Percentiles rank a stretch among this genome's conserved stretches.
Evolutionary conservation across 2,113 vertebrate species (phyloP).

Genomic region (Sapayoa aenigma): DNA sequence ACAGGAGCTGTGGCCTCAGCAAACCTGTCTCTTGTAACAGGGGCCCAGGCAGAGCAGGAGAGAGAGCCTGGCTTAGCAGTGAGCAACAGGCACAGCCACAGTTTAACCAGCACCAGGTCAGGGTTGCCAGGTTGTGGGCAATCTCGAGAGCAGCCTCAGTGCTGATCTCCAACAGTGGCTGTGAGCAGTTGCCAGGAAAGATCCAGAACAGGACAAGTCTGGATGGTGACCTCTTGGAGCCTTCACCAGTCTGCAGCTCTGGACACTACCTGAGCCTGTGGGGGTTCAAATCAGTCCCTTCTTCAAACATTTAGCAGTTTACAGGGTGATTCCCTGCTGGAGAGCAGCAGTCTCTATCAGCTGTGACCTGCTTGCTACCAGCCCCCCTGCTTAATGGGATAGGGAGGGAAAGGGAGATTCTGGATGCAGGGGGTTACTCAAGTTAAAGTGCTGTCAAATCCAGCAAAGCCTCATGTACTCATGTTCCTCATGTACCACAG

Average conservation of each 20-base stretch:
- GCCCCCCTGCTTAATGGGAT: neutral
- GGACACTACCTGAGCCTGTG: neutral
- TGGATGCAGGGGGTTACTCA: neutral
- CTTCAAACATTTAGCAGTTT: neutral
- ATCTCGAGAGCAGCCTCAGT: neutral
- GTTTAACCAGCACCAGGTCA: neutral
- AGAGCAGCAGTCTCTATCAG: neutral
- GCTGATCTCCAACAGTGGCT: neutral
- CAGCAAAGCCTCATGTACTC: neutral
- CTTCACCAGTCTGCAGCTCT: neutral
- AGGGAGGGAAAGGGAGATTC: neutral
- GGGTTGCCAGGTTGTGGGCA: fast-evolving
- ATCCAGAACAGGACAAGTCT: neutral
- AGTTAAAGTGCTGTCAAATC: neutral
- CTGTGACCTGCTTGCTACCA: neutral
- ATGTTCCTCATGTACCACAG: neutral
- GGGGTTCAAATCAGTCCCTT: neutral
- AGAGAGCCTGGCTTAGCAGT: neutral
- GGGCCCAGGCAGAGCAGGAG: neutral
- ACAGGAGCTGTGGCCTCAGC: neutral
- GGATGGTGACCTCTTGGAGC: neutral
- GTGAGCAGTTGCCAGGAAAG: neutral
- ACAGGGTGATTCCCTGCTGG: neutral
- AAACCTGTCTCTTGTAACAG: fast-evolving
- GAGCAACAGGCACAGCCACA: neutral